phyloP scores from a whole-genome alignment of 2,797 vertebrate species.

The Limosa lapponica region DNA sequence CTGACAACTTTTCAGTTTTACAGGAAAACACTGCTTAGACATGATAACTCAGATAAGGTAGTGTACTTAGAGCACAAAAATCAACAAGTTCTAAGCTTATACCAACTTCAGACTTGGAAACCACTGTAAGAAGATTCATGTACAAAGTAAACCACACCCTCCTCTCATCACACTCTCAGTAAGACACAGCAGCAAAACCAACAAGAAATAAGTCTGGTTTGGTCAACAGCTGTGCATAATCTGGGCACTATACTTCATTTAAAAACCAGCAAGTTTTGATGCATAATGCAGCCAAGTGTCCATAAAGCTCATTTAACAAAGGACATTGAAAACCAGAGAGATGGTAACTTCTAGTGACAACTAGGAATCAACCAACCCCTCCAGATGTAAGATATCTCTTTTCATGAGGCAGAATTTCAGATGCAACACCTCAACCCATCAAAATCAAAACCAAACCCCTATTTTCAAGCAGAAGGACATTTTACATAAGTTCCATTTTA shows the following conservation, averaged over 20 bases:
- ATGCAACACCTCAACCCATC: fast-evolving
- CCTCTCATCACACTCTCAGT: background rate
- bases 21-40: background rate
- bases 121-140: background rate
- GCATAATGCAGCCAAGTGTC: background rate
- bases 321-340: background rate
- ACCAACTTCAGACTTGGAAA: background rate
- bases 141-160: background rate
- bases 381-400: background rate
- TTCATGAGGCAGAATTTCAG: background rate
- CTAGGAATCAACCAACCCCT: background rate
- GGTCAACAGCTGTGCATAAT: background rate
- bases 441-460: background rate
- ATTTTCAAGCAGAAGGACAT: background rate
- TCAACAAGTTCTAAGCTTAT: background rate
- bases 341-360: background rate
- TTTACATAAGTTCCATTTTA: background rate
- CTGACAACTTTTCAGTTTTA: background rate
- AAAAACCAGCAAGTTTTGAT: background rate
- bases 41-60: background rate
- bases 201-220: background rate
- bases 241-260: fast-evolving
- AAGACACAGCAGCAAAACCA: background rate
- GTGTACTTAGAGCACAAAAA: background rate
- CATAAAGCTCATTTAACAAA: background rate